A percentile compares a stretch with the other conserved stretches of the same genome.
phyloP scores from a whole-genome alignment of 2,113 vertebrate species.

The Arenaria interpres region DNA sequence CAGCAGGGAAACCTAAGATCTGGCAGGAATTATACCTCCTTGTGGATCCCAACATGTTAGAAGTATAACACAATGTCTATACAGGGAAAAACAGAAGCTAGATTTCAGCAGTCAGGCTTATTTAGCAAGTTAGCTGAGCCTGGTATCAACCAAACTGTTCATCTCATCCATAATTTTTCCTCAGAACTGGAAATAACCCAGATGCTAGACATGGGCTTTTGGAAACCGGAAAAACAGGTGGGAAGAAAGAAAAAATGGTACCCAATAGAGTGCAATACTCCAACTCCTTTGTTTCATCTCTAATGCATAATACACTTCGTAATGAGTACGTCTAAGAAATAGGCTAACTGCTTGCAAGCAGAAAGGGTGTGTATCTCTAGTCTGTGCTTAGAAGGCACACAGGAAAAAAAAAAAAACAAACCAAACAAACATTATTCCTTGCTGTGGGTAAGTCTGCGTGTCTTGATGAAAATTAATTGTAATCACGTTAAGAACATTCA shows the following conservation, averaged over 20 bases:
- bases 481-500: neutral
- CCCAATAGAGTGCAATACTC: neutral
- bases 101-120: neutral
- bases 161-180: neutral
- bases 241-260: neutral
- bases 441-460: neutral
- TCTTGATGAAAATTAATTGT: neutral
- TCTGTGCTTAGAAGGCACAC: constrained; percentile 75
- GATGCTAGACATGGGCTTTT: neutral
- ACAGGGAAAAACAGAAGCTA: neutral
- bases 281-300: constrained; percentile 47
- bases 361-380: constrained; percentile 76
- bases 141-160: neutral
- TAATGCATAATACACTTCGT: constrained; percentile 79
- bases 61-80: neutral
- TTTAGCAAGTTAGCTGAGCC: neutral
- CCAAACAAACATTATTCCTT: neutral
- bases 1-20: neutral
- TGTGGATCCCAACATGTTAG: neutral
- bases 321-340: constrained; percentile 79
- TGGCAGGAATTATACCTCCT: neutral
- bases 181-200: neutral
- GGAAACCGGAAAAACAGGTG: neutral
- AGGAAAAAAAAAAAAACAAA: neutral
- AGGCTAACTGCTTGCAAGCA: constrained; percentile 76